A percentile compares a stretch with the other conserved stretches of the same genome.
Conservation (phyloP, 1,140 invertebrate species). For the Euura saliciscinereae region DNA sequence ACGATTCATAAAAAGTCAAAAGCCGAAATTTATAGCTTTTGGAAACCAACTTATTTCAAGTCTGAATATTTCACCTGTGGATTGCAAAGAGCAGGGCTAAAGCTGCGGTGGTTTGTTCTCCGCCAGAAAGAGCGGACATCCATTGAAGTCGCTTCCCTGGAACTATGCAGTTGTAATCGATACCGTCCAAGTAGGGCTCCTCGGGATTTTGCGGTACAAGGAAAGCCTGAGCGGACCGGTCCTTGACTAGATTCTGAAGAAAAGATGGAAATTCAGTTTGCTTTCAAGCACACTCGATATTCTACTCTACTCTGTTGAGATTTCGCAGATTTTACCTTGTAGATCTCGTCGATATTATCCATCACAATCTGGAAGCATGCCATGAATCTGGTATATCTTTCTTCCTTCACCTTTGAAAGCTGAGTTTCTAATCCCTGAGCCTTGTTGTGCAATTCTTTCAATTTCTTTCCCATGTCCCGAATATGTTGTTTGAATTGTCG, state of each 20-base stretch:
- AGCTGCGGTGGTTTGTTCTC: constrained; percentile 98
- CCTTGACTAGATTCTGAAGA: constrained; percentile 85
- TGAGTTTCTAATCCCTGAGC: constrained; percentile 93
- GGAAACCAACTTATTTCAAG: too few species aligned
- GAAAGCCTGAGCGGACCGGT: constrained; percentile 98
- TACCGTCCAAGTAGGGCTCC: constrained; percentile 97
- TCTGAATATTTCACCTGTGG: constrained; percentile 69
- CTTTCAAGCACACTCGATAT: background rate
- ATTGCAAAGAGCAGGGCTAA: constrained; percentile 96
- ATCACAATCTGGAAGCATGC: constrained; percentile 98
- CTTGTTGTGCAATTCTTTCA: constrained; percentile 90
- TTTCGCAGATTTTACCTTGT: constrained; percentile 73
- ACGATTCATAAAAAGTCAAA: constrained; percentile 8
- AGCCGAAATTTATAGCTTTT: constrained; percentile 4
- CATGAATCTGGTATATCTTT: constrained; percentile 91
- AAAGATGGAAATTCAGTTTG: constrained; percentile 7
- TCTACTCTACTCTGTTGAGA: constrained; percentile 10
- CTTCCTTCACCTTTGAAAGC: constrained; percentile 96
- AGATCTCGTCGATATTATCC: constrained; percentile 97
- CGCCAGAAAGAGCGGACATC: constrained; percentile 98
- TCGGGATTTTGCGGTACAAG: constrained; percentile 97
- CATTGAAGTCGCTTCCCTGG: constrained; percentile 98
- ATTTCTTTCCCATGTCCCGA: constrained; percentile 95
- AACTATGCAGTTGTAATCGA: constrained; percentile 99
- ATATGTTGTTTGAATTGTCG: constrained; percentile 94